Conservation (phyloP, 2,888 invertebrate species). For the Melipona bicolor region DNA sequence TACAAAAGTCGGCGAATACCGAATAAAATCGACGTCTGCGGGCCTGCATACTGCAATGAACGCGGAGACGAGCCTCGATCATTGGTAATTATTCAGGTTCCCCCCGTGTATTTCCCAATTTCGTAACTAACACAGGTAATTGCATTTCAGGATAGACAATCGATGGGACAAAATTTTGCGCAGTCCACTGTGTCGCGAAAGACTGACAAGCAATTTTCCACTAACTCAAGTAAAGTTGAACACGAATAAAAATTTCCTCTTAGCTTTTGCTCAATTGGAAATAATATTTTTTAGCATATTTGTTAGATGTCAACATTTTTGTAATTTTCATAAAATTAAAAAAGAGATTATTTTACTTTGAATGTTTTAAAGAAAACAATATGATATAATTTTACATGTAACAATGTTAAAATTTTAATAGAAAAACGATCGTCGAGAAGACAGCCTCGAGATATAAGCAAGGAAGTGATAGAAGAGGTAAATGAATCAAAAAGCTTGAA, state of each 20-base stretch:
- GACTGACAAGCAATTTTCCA: background rate
- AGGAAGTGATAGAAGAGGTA: conserved; percentile 29
- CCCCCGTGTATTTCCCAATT: background rate
- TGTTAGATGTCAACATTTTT: background rate
- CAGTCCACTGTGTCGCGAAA: conserved; percentile 9
- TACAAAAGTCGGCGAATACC: conserved; percentile 70
- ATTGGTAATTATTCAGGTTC: conserved; percentile 35
- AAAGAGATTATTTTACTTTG: background rate
- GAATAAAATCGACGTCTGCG: conserved; percentile 61
- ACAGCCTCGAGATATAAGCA: background rate
- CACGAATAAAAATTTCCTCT: background rate
- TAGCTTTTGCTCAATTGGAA: background rate
- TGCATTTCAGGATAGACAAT: conserved; percentile 40
- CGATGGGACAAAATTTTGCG: background rate
- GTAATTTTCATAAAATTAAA: background rate
- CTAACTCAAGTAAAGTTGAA: conserved; percentile 18
- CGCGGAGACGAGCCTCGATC: conserved; percentile 21
- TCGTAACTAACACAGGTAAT: background rate
- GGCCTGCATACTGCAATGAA: conserved; percentile 43
- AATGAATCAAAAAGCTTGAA: background rate
- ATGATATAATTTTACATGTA: background rate
- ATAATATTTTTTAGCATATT: background rate
- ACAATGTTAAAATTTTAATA: conserved; percentile 3
- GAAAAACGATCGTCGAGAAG: conserved; percentile 33
- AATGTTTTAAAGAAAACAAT: background rate